Evolutionary conservation across 1,140 invertebrate genomes (phyloP), one percentile per base, ranked within the genome.

Genomic region (Amphibalanus amphitrite): DNA sequence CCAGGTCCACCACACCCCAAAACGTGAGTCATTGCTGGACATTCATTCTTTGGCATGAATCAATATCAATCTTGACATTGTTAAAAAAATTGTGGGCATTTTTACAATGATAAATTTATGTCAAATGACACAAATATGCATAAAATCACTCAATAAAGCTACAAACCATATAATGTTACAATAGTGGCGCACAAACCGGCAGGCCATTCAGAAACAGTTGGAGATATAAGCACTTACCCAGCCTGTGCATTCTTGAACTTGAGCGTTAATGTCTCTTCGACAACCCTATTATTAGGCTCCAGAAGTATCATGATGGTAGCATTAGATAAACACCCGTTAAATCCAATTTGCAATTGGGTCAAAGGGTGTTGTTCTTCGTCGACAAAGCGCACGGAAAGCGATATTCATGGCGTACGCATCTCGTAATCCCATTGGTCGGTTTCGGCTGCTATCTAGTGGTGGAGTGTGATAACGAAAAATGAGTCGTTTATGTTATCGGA

Each of bases 261-360:
- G 74, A 92, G 85, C 78, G 88, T 88, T 79, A 98, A 84, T 65
- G 93, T 94, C 83, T 98, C 95, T 85, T 97, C 92, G 76, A 98
- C 88, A 82, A 97, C 95, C 82, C 93, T 89, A 85, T 98, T 98
- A 83, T 97, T 95, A 83, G 97, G 95, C 87, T 98, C 96, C 77
- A 98, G 86, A 81, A 98, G 87, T 86, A 98, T 98, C 96, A 98
- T 98, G 20, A 28, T 73, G 74, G n/a, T 30, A 70, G 65, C 47
- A 59, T 59, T 23, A 23, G 47, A 20, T 23, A 59, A 59, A 3
- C 47, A 59, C 47, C 17, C 47, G 23, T 59, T 17, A 59, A 59
- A 59, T 59, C 10, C 47, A 13, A 59, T 17, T 23, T 23, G 1
- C 47, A 20, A 59, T 59, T 23, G 10, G 17, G 6, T 23, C 10